Base-by-base conservation (phyloP, 2,113 vertebrate genomes). In the Micromys minutus region DNA sequence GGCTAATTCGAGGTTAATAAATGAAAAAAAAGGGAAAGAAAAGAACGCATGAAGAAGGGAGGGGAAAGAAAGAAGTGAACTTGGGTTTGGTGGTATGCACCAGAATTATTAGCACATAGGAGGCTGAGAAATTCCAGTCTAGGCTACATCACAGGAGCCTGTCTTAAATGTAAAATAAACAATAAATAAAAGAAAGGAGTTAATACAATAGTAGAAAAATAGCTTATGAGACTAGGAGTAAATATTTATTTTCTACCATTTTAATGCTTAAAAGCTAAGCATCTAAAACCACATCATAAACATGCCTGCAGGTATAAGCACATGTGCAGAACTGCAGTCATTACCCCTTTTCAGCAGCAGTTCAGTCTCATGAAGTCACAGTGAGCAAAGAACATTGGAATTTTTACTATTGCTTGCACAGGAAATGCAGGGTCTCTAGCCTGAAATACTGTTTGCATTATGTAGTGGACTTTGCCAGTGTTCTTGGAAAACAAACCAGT, bases 151-250 rank as follows among this genome's bases (percentile, higher is more conserved):
- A 7, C 9, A 81, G n/a, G 52, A n/a, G 3, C 77, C n/a, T n/a
- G 21, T 57, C 34, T 80, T 19, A 80, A 52, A 31, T 16, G 36
- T 80, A 22, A 55, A 19, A 67, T 16, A 15, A 79, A 80, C 31
- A 55, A 10, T 80, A 34, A n/a, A 80, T 17, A 57, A 12, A 65
- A 36, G 45, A 17, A n/a, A 83, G 12, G 1, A 19, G 69, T 59
- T 65, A 90, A 74, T 61, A 36, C 10, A 80, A 89, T 72, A 16
- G 8, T 36, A 89, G 26, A 75, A 92, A 89, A 86, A 81, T 24
- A 52, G 75, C n/a, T 86, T n/a, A 5, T 65, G 67, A 75, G 10
- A 83, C 9, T 67, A 13, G 39, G 55, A 24, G 29, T 61, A 95
- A 6, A 50, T n/a, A 19, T 52, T 42, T 50, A 74, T 42, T 80